phyloP scores from a whole-genome alignment of 2,113 vertebrate genomes.

The Clarias macrocephalus region DNA sequence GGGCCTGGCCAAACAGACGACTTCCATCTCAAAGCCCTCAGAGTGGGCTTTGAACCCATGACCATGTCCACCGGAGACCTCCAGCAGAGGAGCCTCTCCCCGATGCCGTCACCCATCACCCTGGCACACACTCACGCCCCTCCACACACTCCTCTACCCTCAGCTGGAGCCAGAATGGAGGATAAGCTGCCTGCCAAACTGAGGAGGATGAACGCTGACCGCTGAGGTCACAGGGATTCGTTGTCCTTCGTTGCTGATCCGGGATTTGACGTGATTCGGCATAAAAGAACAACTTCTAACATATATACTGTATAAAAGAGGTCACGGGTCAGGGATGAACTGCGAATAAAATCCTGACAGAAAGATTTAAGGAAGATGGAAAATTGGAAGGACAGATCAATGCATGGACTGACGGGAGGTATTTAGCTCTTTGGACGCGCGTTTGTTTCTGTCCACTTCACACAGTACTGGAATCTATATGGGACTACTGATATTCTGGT shows the following conservation, averaged over 20 bases:
- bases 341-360: conserved; percentile 5
- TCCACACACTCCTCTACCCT: conserved; percentile 62
- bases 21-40: conserved; percentile 74
- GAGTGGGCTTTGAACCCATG: conserved; percentile 75
- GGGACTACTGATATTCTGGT: conserved; percentile 65
- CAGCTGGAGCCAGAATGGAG: conserved; percentile 61
- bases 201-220: conserved; percentile 75
- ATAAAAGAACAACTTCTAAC: conserved; percentile 1
- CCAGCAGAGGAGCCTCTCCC: conserved; percentile 68
- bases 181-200: conserved; percentile 79
- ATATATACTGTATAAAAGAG: not conserved
- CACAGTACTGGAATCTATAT: conserved; percentile 55
- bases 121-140: conserved; percentile 63
- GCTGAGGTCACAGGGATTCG: conserved; percentile 54
- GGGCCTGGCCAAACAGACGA: conserved; percentile 63
- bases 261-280: not conserved
- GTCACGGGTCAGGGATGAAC: conserved; percentile 3
- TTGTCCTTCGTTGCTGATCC: conserved; percentile 28
- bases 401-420: conserved; percentile 5
- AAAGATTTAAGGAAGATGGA: not conserved
- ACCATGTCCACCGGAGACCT: conserved; percentile 75
- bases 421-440: conserved; percentile 9
- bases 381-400: not conserved
- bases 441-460: conserved; percentile 34
- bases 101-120: conserved; percentile 50